A percentile compares a stretch with the other conserved stretches of the same genome.
Evolutionary conservation across 92 coral and sea anemone species (phyloP).

Genomic region (Epizoanthus illoricatus): DNA sequence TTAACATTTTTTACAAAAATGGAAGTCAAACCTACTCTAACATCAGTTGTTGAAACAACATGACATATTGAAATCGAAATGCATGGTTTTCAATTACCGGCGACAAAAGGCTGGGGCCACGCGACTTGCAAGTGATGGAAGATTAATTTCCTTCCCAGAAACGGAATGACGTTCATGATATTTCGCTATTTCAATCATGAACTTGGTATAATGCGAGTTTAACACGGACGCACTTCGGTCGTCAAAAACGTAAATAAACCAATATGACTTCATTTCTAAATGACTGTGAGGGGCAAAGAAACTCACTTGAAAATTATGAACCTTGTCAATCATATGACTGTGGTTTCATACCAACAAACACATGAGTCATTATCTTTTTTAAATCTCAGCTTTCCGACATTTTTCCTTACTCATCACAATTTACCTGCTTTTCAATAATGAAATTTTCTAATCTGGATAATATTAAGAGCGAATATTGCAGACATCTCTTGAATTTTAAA

Average conservation of each 20-base stretch:
- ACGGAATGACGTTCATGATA: not conserved
- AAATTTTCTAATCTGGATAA: not conserved
- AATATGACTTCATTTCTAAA: slow-evolving; percentile 25
- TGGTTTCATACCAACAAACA: no score
- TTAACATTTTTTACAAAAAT: not conserved
- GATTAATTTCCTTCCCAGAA: slow-evolving; percentile 4
- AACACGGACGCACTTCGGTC: not conserved
- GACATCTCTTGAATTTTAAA: slow-evolving; percentile 8
- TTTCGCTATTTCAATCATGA: not conserved
- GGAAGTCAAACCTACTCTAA: not conserved
- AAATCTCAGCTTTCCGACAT: not conserved
- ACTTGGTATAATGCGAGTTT: not conserved
- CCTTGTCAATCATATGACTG: no score
- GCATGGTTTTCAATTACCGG: slow-evolving; percentile 57
- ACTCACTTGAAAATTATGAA: slow-evolving; percentile 5
- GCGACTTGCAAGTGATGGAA: slow-evolving; percentile 14
- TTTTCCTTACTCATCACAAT: not conserved
- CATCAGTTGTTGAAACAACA: not conserved
- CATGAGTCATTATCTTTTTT: not conserved
- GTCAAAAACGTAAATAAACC: slow-evolving; percentile 21
- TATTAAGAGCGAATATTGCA: not conserved
- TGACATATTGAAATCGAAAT: slow-evolving; percentile 37
- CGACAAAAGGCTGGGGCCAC: slow-evolving; percentile 31
- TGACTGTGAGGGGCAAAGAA: slow-evolving; percentile 7
- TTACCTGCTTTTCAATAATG: not conserved